Percentiles rank a stretch among this genome's conserved stretches.
phyloP scores from a whole-genome alignment of 2,797 vertebrate genomes.

The Xiphorhynchus erythropygius region DNA sequence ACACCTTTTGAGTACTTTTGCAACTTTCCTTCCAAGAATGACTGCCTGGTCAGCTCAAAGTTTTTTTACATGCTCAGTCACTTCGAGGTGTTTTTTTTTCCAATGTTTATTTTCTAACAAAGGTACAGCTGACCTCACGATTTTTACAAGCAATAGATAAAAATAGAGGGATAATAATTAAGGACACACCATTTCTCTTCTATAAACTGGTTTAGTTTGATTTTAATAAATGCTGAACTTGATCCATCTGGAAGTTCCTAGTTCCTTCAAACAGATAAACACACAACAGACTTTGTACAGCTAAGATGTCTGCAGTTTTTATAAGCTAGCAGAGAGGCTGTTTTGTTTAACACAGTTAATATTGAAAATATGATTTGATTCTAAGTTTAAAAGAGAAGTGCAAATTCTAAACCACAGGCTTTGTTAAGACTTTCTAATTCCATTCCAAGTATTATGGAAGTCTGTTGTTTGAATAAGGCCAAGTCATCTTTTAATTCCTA shows the following conservation, averaged over 20 bases:
- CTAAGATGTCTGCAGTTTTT: neutral
- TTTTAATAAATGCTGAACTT: neutral
- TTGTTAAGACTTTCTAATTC: conserved; percentile 48
- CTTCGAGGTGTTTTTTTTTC: neutral
- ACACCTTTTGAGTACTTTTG: neutral
- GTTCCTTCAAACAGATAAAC: conserved; percentile 9
- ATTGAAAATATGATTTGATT: conserved; percentile 17
- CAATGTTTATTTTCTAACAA: neutral
- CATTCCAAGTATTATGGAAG: conserved; percentile 50
- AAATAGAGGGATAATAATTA: neutral
- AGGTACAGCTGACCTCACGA: neutral
- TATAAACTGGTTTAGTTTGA: neutral
- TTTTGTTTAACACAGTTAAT: neutral
- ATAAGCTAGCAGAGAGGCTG: neutral
- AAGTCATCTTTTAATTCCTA: conserved; percentile 54
- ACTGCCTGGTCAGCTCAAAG: neutral
- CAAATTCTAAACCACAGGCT: conserved; percentile 34
- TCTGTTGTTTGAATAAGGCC: conserved; percentile 45
- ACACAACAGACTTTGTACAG: neutral
- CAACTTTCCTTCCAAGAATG: neutral
- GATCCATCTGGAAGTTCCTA: neutral
- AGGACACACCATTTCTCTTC: neutral
- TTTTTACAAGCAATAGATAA: neutral
- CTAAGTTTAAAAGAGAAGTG: conserved; percentile 31
- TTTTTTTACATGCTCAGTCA: neutral